Evolutionary conservation across 2,888 invertebrate genomes (phyloP).

Genomic region (Drosophila paracracens): DNA sequence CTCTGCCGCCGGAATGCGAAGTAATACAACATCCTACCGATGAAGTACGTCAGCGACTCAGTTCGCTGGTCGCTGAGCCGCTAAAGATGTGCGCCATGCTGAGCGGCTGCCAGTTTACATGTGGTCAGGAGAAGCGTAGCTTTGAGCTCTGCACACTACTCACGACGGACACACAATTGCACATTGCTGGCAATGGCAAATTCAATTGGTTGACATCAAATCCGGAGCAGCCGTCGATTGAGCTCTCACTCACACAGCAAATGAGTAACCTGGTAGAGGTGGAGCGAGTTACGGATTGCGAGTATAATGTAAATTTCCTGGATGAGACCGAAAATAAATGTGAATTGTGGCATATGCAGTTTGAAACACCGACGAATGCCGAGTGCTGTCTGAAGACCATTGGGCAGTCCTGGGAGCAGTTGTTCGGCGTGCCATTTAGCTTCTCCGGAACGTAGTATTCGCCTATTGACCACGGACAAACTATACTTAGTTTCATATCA

Average conservation of each 20-base stretch:
- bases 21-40: slow-evolving; percentile 83
- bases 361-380: slow-evolving; percentile 85
- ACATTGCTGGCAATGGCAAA: slow-evolving; percentile 84
- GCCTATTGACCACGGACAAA: slow-evolving; percentile 40
- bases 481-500: slow-evolving; percentile 40
- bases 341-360: slow-evolving; percentile 85
- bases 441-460: slow-evolving; percentile 58
- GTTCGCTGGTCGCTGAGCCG: slow-evolving; percentile 73
- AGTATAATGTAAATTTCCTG: slow-evolving; percentile 85
- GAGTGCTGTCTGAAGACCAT: slow-evolving; percentile 86
- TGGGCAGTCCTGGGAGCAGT: slow-evolving; percentile 86
- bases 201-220: slow-evolving; percentile 85
- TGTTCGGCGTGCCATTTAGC: slow-evolving; percentile 86
- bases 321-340: slow-evolving; percentile 86
- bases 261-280: slow-evolving; percentile 87
- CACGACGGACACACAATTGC: slow-evolving; percentile 84
- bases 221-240: slow-evolving; percentile 39
- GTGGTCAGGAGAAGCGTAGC: slow-evolving; percentile 75
- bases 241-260: slow-evolving; percentile 84
- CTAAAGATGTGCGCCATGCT: slow-evolving; percentile 85
- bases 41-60: slow-evolving; percentile 80
- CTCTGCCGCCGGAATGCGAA: slow-evolving; percentile 84
- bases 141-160: slow-evolving; percentile 81
- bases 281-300: slow-evolving; percentile 82
- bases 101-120: slow-evolving; percentile 83